Evolutionary conservation across 1,140 invertebrate species (phyloP), one percentile per base, ranked within the genome.

Genomic region (Cydia splendana): DNA sequence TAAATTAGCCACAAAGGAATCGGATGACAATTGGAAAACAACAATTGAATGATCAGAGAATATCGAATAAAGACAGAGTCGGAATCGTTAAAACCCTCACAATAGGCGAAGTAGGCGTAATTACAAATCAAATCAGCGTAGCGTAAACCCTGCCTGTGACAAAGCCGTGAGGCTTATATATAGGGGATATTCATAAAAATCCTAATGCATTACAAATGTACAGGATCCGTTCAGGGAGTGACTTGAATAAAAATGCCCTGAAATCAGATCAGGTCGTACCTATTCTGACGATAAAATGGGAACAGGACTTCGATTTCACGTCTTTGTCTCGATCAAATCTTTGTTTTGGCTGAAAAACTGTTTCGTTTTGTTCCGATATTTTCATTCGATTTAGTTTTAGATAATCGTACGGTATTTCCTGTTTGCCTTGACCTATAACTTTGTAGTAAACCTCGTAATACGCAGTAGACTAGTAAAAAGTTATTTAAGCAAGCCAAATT

Each of bases 181-280:
- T 38, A 45, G 67, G 18, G 67, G 30, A 71, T 71, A 71, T 71
- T 71, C 76, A 77, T 77, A 83, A 79, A 79, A 80, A 80, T 83
- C 85, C 81, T 87, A 88, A 88, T 86, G 85, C 87, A 92, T 92
- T 85, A 83, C 81, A 86, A 90, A 90, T 88, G 80, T 82, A 78
- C 84, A 83, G 84, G 84, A 85, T 84, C 81, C 85, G 85, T 84
- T 87, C 84, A 83, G 80, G 79, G 80, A 81, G 82, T 84, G 86
- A 84, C 84, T 85, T 88, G 89, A 92, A 92, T 92, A 92, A 88
- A 81, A 92, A 92, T 92, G 86, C 89, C 85, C 82, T 87, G 84
- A 89, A 88, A 91, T 89, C 89, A 85, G 89, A 90, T 89, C 88
- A 81, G 77, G 82, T 85, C 81, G 83, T 80, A 82, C 80, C 79